Percentiles rank a stretch among this genome's conserved stretches.
Evolutionary conservation across 2,113 vertebrate genomes (phyloP).

Genomic region (Tangachromis dhanisi): DNA sequence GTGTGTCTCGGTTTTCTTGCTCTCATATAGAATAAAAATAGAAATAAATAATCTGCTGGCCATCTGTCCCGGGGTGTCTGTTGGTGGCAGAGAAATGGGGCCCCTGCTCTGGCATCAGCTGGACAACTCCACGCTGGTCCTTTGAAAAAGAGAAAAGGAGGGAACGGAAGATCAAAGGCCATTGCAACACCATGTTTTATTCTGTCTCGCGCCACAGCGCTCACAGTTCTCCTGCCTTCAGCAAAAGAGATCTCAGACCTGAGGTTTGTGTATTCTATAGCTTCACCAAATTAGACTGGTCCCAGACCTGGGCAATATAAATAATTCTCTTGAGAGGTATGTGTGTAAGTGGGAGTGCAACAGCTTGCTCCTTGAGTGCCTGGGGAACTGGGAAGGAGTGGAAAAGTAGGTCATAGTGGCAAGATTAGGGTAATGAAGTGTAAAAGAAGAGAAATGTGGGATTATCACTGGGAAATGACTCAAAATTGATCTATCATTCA

Average conservation of each 20-base stretch:
- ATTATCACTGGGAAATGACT: background rate
- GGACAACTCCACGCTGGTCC: constrained; percentile 31
- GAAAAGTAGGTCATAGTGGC: constrained; percentile 53
- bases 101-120: background rate
- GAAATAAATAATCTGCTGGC: constrained; percentile 3
- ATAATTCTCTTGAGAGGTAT: constrained; percentile 53
- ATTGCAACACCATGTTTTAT: constrained; percentile 61
- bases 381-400: background rate
- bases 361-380: constrained; percentile 13
- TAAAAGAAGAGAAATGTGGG: background rate
- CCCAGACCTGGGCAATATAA: constrained; percentile 57
- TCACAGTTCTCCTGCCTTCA: constrained; percentile 34
- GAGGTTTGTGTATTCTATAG: constrained; percentile 53
- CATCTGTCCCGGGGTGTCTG: background rate
- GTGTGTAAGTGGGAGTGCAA: constrained; percentile 17
- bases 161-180: constrained; percentile 55
- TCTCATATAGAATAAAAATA: background rate
- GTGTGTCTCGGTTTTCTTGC: background rate
- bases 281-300: constrained; percentile 58
- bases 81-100: constrained; percentile 11
- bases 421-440: constrained; percentile 29
- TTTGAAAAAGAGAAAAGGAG: constrained; percentile 54
- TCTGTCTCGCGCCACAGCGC: constrained; percentile 31
- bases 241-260: constrained; percentile 47
- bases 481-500: background rate